A percentile compares a stretch with the other conserved stretches of the same genome.
phyloP scores from a whole-genome alignment of 2,113 vertebrate genomes.

The Dasyornis broadbenti region DNA sequence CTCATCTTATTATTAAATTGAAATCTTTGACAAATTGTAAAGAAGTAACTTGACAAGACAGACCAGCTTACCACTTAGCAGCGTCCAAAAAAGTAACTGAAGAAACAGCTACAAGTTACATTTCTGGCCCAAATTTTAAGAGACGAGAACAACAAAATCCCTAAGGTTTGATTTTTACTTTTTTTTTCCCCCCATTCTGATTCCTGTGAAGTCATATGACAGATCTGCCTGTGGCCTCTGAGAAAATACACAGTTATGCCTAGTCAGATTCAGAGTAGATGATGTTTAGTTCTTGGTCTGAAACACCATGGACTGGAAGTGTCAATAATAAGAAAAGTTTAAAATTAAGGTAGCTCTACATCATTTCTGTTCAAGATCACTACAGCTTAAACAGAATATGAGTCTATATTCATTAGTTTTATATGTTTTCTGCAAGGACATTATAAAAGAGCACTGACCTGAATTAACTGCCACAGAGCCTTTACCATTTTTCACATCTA shows the following conservation, averaged over 20 bases:
- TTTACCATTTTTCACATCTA: conserved; percentile 90
- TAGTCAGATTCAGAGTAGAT: background rate
- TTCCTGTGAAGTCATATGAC: background rate
- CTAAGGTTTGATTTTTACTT: background rate
- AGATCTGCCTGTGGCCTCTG: background rate
- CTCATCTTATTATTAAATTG: background rate
- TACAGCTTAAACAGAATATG: background rate
- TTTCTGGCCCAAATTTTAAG: background rate
- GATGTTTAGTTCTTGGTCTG: background rate
- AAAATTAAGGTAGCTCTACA: background rate
- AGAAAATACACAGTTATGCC: background rate
- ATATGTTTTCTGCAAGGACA: background rate
- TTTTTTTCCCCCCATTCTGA: background rate
- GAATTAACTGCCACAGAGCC: conserved; percentile 81
- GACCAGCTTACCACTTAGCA: background rate
- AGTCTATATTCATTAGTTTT: background rate
- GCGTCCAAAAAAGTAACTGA: background rate
- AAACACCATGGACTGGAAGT: background rate
- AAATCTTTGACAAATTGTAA: background rate
- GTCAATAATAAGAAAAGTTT: background rate
- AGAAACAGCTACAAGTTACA: background rate
- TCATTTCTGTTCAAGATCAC: background rate
- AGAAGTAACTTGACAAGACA: background rate
- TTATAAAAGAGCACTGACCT: conserved; percentile 72
- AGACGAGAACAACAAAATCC: background rate